Base-by-base conservation (phyloP, 2,888 invertebrate genomes). In the Tipula confusa region DNA sequence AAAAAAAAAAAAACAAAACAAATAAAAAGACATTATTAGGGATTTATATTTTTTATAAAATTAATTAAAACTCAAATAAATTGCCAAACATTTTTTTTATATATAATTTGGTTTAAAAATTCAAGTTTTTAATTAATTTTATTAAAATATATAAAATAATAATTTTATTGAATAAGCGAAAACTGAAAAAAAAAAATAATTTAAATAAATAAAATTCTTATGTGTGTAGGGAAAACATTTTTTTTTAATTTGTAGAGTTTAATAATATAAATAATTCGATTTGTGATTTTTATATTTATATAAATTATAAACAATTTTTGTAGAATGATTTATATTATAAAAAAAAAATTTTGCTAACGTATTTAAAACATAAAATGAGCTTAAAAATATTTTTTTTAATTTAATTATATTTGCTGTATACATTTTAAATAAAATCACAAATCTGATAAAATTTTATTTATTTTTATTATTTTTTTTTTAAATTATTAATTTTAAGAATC, bases 51-150 rank as follows among this genome's bases (percentile, higher is more conserved):
- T 64, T 64, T 64, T 64, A 64, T 64, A 64, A 64, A 64, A 64
- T 64, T 64, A 64, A 64, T 64, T 64, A 64, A 64, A 64, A 64
- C 64, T 24, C 64, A 64, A 64, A 64, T 43, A 43, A 64, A 64
- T 64, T 18, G 64, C 64, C 64, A 64, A 64, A 64, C 7, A 64
- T 5, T 64, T 64, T 43, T 64, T 64, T 64, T 64, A 24, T 64
- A 64, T 64, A 64, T 64, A 64, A 64, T 64, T 64, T 64, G 64
- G 64, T 64, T 64, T 64, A 64, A 64, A 64, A 64, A 64, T 64
- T 5, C 7, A 64, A 64, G 64, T 64, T 64, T 64, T 64, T 64
- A 64, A 64, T 64, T 64, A 64, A 64, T 64, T 64, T 64, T 64
- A 64, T 64, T 64, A 1, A 64, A 64, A 64, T 64, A 64, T 64